Conservation (phyloP, 2,888 invertebrate genomes). For the Diaphora mendica region DNA sequence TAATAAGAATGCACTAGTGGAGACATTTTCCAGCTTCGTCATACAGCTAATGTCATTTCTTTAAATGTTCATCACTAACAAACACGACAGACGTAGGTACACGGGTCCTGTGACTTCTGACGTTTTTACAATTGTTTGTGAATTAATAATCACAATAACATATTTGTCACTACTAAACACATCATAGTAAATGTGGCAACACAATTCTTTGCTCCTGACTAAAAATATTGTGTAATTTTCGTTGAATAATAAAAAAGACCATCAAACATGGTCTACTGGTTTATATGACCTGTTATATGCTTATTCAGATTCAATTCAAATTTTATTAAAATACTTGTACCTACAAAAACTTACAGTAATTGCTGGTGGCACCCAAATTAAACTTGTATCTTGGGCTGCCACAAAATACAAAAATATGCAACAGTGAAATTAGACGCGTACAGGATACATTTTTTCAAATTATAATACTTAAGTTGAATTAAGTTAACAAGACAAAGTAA, state of each 20-base stretch:
- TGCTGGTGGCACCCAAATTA: no score
- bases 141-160: not conserved
- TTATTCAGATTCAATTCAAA: no score
- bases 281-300: no score
- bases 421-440: no score
- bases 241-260: not conserved
- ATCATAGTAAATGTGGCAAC: not conserved
- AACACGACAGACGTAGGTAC: no score
- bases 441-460: no score
- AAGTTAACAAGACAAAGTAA: no score
- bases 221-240: not conserved
- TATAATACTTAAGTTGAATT: no score
- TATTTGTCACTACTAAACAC: not conserved
- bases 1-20: not conserved
- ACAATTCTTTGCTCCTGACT: not conserved
- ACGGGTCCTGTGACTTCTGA: not conserved
- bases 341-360: no score
- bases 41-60: not conserved
- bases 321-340: no score
- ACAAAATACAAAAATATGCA: no score
- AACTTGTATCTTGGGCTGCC: no score
- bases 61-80: not conserved
- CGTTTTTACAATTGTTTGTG: not conserved
- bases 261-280: not conserved
- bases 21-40: slow-evolving; percentile 4